These are phyloP conservation scores for Melanotaenia maccullochi DNA, from an alignment of 2,797 vertebrate species.

Conservation along the genomic window DNA sequence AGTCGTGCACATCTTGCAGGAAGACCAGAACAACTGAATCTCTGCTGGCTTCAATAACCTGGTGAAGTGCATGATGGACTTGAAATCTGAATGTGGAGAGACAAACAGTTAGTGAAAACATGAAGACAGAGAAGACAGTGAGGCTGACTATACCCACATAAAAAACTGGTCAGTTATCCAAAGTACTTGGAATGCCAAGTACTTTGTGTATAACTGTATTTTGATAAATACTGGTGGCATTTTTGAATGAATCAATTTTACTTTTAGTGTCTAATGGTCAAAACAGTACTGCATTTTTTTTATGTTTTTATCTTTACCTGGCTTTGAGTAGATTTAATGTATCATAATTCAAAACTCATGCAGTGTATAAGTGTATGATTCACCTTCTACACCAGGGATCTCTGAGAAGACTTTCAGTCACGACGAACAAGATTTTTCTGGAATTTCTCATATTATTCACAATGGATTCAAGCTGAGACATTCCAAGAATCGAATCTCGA, in stretches of 20 bases:
- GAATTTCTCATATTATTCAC: slow-evolving; percentile 88
- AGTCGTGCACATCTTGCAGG: slow-evolving; percentile 92
- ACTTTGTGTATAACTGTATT: neutral
- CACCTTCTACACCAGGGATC: slow-evolving; percentile 92
- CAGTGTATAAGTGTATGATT: slow-evolving; percentile 40
- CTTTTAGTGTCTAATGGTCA: neutral
- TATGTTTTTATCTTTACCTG: neutral
- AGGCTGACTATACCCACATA: neutral
- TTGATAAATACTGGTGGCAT: neutral
- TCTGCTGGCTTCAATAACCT: slow-evolving; percentile 91
- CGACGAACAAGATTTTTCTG: slow-evolving; percentile 91
- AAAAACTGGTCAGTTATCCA: neutral
- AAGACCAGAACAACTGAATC: slow-evolving; percentile 94
- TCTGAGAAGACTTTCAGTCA: slow-evolving; percentile 90
- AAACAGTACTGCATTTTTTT: neutral
- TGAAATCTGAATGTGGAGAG: slow-evolving; percentile 86
- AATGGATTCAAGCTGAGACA: slow-evolving; percentile 84
- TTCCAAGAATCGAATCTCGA: slow-evolving; percentile 88
- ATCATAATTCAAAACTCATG: neutral
- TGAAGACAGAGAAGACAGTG: neutral
- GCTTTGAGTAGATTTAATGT: neutral
- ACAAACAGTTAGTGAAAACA: neutral
- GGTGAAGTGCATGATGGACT: slow-evolving; percentile 90
- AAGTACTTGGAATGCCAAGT: neutral
- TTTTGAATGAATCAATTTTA: neutral